A percentile compares a stretch with the other conserved stretches of the same genome.
Conservation (phyloP, 1,140 invertebrate species). For the Heliconius nattereri region DNA sequence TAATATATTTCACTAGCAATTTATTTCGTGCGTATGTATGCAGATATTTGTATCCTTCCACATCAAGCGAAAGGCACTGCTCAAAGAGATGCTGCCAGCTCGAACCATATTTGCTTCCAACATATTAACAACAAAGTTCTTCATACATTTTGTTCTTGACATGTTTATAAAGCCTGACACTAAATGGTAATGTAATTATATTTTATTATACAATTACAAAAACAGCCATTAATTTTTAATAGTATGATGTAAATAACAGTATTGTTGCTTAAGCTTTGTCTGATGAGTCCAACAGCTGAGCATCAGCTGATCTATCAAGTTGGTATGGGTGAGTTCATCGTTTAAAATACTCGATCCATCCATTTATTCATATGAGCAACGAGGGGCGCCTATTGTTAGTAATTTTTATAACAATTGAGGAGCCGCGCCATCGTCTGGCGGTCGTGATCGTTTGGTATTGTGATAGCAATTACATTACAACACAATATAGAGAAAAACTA, state of each 20-base stretch:
- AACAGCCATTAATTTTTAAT: neutral
- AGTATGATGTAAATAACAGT: neutral
- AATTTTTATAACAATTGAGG: slow-evolving; percentile 55
- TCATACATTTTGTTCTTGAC: neutral
- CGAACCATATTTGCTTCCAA: slow-evolving; percentile 41
- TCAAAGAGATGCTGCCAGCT: slow-evolving; percentile 46
- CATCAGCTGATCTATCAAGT: slow-evolving; percentile 50
- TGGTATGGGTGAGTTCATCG: slow-evolving; percentile 40
- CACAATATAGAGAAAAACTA: no score
- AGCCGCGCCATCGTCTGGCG: slow-evolving; percentile 49
- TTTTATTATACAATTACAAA: neutral
- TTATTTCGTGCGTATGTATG: neutral
- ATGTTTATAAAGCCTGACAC: neutral
- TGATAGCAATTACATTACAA: no score
- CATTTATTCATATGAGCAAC: slow-evolving; percentile 17
- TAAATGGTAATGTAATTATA: neutral
- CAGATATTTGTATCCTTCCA: slow-evolving; percentile 41
- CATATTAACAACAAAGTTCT: neutral
- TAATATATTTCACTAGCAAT: neutral
- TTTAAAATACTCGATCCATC: slow-evolving; percentile 25
- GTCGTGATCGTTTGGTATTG: slow-evolving; percentile 44
- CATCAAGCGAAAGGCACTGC: slow-evolving; percentile 42
- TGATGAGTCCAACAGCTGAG: slow-evolving; percentile 70
- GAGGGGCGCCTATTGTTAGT: slow-evolving; percentile 30
- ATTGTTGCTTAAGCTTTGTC: slow-evolving; percentile 9